Evolutionary conservation across 2,888 invertebrate species (phyloP).

Genomic region (Cephus rjabovi): DNA sequence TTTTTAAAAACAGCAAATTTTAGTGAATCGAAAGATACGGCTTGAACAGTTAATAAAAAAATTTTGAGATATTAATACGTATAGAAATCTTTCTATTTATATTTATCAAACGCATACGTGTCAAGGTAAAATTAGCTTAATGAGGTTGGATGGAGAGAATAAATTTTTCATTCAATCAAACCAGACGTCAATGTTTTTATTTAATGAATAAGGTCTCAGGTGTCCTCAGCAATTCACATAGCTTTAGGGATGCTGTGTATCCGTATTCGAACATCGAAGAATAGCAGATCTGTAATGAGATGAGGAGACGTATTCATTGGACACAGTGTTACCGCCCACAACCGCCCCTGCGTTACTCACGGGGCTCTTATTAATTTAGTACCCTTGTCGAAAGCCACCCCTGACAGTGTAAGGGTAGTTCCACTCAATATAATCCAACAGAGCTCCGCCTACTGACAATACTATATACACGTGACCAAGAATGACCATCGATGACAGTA

Average conservation of each 20-base stretch:
- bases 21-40: background rate
- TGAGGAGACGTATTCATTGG: conserved; percentile 42
- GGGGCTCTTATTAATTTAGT: conserved; percentile 44
- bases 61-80: background rate
- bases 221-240: background rate
- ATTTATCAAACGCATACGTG: background rate
- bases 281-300: background rate
- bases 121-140: background rate
- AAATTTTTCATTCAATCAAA: background rate
- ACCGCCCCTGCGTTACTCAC: conserved; percentile 46
- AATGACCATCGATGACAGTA: background rate
- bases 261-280: background rate
- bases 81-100: background rate
- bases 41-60: background rate
- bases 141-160: background rate
- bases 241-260: background rate
- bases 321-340: conserved; percentile 53
- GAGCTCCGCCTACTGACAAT: background rate
- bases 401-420: conserved; percentile 1
- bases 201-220: background rate
- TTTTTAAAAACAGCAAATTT: background rate
- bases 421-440: background rate
- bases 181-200: background rate
- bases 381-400: conserved; percentile 23
- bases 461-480: background rate